A percentile compares a stretch with the other conserved stretches of the same genome.
Conservation (phyloP, 2,888 invertebrate genomes). For the Dasypogon diadema region DNA sequence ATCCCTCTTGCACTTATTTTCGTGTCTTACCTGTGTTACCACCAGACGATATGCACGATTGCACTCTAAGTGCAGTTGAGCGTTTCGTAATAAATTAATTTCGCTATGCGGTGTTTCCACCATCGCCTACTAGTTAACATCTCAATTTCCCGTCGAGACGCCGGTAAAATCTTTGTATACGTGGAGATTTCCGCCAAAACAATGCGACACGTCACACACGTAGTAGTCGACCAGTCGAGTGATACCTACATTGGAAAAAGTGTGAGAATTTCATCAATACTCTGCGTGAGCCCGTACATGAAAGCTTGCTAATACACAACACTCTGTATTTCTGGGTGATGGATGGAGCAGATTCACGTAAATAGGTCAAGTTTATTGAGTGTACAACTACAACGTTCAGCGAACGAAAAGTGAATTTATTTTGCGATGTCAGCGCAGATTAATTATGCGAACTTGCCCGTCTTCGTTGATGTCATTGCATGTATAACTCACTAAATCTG, state of each 20-base stretch:
- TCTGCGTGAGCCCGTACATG: too few species aligned
- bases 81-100: background rate
- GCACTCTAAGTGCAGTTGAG: background rate
- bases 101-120: background rate
- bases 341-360: background rate
- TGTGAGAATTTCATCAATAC: too few species aligned
- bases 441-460: constrained; percentile 41
- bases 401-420: constrained; percentile 6
- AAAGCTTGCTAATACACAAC: too few species aligned
- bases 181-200: constrained; percentile 9
- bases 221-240: background rate
- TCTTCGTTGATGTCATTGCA: constrained; percentile 24
- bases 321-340: background rate
- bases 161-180: background rate
- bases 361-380: background rate
- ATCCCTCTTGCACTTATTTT: too few species aligned
- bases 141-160: constrained; percentile 12
- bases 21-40: background rate
- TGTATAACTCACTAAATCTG: constrained; percentile 12
- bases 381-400: background rate
- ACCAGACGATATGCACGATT: constrained; percentile 5
- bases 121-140: constrained; percentile 8
- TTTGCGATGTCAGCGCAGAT: constrained; percentile 40
- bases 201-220: background rate
- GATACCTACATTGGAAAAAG: too few species aligned